Evolutionary conservation across 2,113 vertebrate genomes (phyloP).

Genomic region (Clarias magur): DNA sequence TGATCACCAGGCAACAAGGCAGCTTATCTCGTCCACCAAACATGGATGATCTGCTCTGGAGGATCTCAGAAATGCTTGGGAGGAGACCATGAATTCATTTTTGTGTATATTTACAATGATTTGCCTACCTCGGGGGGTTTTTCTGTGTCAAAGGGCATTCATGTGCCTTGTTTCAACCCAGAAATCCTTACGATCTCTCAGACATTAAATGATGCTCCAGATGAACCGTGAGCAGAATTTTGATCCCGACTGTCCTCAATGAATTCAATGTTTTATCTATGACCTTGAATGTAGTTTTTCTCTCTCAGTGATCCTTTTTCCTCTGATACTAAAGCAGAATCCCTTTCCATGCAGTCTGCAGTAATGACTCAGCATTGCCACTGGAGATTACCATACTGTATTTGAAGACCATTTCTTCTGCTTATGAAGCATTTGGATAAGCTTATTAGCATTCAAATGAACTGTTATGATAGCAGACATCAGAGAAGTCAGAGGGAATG

Average conservation of each 20-base stretch:
- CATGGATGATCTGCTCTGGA: constrained; percentile 44
- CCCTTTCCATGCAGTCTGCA: constrained; percentile 9
- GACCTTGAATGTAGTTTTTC: constrained; percentile 3
- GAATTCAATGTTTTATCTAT: not conserved
- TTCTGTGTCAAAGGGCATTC: not conserved
- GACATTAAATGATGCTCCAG: not conserved
- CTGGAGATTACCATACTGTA: constrained; percentile 12
- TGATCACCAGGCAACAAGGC: constrained; percentile 31
- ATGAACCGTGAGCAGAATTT: not conserved
- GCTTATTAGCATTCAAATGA: not conserved
- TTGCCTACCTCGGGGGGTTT: not conserved
- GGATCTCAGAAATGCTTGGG: constrained; percentile 61
- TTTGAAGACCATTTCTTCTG: constrained; percentile 42
- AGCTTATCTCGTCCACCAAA: constrained; percentile 36
- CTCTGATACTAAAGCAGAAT: constrained; percentile 48
- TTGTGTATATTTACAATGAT: constrained; percentile 1
- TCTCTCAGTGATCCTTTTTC: not conserved
- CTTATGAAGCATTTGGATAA: not conserved
- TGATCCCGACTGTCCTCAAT: not conserved
- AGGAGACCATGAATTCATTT: constrained; percentile 36
- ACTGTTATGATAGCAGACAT: not conserved
- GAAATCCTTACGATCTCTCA: constrained; percentile 1
- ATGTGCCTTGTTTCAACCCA: constrained; percentile 46
- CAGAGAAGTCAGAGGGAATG: not conserved
- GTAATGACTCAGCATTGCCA: constrained; percentile 17